Conservation (phyloP, 2,888 invertebrate genomes). For the Phengaris alcon region DNA sequence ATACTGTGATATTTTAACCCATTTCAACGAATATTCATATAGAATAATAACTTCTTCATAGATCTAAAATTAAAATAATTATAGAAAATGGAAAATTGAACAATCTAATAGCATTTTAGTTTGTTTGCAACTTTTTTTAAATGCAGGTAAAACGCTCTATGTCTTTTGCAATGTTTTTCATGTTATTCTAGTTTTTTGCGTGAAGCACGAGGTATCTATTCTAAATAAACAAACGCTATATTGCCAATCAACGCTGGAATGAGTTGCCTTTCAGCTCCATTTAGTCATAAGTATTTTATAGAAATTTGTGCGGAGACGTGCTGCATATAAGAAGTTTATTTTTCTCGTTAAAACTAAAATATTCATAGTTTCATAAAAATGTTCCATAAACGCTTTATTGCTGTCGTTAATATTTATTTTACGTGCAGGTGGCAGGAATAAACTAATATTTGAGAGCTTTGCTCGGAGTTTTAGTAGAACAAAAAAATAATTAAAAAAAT, state of each 20-base stretch:
- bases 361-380: slow-evolving; percentile 15
- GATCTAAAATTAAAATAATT: too few species aligned
- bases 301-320: background rate
- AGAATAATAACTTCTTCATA: too few species aligned
- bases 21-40: too few species aligned
- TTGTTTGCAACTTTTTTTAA: too few species aligned
- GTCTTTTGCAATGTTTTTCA: too few species aligned
- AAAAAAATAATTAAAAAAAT: too few species aligned
- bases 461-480: background rate
- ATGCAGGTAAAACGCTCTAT: too few species aligned
- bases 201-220: too few species aligned
- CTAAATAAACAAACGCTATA: background rate
- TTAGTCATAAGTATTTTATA: slow-evolving; percentile 4
- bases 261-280: background rate
- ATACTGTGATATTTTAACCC: too few species aligned
- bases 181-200: too few species aligned
- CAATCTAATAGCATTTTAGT: too few species aligned
- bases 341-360: slow-evolving; percentile 19
- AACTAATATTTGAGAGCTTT: background rate
- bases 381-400: background rate
- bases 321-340: slow-evolving; percentile 13
- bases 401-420: background rate
- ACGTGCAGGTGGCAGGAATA: background rate
- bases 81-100: too few species aligned
- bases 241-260: slow-evolving; percentile 6